A percentile compares a stretch with the other conserved stretches of the same genome.
These are phyloP conservation scores for Potamarius usumacintae DNA, from an alignment of 2,113 vertebrate genomes.

Conservation along the genomic window DNA sequence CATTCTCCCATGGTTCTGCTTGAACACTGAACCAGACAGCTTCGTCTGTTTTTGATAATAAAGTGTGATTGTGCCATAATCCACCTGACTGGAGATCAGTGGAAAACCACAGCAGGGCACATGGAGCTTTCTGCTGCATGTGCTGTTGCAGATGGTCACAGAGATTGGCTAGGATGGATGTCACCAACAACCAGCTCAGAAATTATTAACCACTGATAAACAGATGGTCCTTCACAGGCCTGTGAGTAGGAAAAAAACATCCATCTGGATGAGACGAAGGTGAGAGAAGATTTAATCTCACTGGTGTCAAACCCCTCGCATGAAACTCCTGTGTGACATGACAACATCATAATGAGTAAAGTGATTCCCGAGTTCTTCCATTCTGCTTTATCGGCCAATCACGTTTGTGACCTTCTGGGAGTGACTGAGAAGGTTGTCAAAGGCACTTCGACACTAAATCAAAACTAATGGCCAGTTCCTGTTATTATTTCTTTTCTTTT, in stretches of 20 bases:
- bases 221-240: slow-evolving; percentile 69
- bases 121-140: slow-evolving; percentile 51
- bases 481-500: neutral
- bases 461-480: neutral
- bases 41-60: slow-evolving; percentile 43
- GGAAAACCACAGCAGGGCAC: slow-evolving; percentile 22
- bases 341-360: slow-evolving; percentile 74
- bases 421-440: slow-evolving; percentile 20
- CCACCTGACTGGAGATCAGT: slow-evolving; percentile 36
- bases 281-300: slow-evolving; percentile 63
- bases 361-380: slow-evolving; percentile 55
- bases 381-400: slow-evolving; percentile 68
- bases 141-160: slow-evolving; percentile 59
- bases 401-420: slow-evolving; percentile 53
- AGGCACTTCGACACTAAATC: neutral
- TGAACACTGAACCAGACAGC: slow-evolving; percentile 30
- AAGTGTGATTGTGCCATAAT: slow-evolving; percentile 38
- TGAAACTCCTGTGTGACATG: slow-evolving; percentile 61
- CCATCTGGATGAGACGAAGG: slow-evolving; percentile 67
- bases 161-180: slow-evolving; percentile 54
- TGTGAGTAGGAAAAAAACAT: slow-evolving; percentile 57
- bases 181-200: slow-evolving; percentile 60
- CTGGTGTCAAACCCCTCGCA: slow-evolving; percentile 62
- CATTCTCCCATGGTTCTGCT: slow-evolving; percentile 1
- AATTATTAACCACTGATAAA: slow-evolving; percentile 60